phyloP scores from a whole-genome alignment of 2,888 invertebrate genomes.

The Caenorhabditis plicata region DNA sequence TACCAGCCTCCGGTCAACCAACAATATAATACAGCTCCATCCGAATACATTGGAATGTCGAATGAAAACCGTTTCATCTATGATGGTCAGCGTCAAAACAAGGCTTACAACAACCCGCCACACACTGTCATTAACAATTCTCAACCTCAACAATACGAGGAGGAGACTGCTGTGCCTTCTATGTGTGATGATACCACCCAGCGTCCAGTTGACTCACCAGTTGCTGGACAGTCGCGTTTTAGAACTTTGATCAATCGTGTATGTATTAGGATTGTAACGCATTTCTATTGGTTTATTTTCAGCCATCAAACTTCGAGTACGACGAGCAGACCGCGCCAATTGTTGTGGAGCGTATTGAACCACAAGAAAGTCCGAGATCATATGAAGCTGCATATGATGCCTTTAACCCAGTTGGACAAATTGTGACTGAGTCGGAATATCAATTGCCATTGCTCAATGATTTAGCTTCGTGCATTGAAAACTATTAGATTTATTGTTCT shows the following conservation, averaged over 20 bases:
- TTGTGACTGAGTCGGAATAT: constrained; percentile 26
- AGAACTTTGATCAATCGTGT: constrained; percentile 12
- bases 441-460: constrained; percentile 32
- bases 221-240: constrained; percentile 17
- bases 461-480: constrained; percentile 30
- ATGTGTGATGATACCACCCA: constrained; percentile 30
- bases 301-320: no score
- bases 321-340: constrained; percentile 26
- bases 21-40: constrained; percentile 18
- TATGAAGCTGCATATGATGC: constrained; percentile 5
- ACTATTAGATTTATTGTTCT: constrained; percentile 8
- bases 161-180: constrained; percentile 6
- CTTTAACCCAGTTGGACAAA: constrained; percentile 21
- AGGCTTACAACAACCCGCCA: constrained; percentile 5
- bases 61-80: constrained; percentile 29
- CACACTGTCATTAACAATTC: neutral
- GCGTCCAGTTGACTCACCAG: constrained; percentile 17
- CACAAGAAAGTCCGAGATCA: constrained; percentile 1
- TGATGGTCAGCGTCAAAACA: constrained; percentile 10
- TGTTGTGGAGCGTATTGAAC: constrained; percentile 20
- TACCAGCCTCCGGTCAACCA: constrained; percentile 10
- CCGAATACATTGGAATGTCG: constrained; percentile 29
- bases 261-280: neutral
- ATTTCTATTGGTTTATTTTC: no score
- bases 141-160: neutral